Conservation (phyloP, 2,888 invertebrate species). For the Agapetus fuscipes region DNA sequence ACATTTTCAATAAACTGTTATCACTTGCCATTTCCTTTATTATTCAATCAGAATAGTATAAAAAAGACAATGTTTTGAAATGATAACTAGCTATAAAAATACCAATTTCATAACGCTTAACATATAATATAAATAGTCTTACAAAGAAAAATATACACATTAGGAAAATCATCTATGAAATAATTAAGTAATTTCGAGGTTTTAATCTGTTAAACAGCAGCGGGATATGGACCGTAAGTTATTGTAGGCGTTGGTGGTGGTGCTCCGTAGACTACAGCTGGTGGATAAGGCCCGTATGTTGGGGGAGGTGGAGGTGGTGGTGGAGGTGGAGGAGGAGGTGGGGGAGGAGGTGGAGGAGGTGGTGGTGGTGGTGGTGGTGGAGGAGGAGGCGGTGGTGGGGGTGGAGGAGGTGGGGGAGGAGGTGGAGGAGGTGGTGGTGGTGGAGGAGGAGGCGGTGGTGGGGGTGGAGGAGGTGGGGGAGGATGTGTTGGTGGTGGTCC, state of each 20-base stretch:
- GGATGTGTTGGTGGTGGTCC: not conserved
- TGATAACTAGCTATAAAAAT: too few species aligned
- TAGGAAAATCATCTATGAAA: too few species aligned
- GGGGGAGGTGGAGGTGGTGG: slow-evolving; percentile 19
- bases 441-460: slow-evolving; percentile 11
- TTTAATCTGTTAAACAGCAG: too few species aligned
- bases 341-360: slow-evolving; percentile 12
- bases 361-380: not conserved
- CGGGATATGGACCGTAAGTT: too few species aligned
- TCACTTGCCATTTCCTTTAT: too few species aligned
- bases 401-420: slow-evolving; percentile 15
- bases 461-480: slow-evolving; percentile 14
- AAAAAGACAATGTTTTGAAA: too few species aligned
- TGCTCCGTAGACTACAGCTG: slow-evolving; percentile 1
- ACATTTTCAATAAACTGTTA: too few species aligned
- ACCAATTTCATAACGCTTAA: too few species aligned
- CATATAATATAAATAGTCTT: too few species aligned
- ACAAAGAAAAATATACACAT: too few species aligned
- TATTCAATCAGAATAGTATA: too few species aligned
- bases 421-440: slow-evolving; percentile 21
- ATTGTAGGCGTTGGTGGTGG: not conserved
- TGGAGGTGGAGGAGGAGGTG: slow-evolving; percentile 23
- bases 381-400: slow-evolving; percentile 5
- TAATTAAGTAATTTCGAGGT: too few species aligned
- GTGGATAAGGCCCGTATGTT: slow-evolving; percentile 19